phyloP scores from a whole-genome alignment of 1,140 invertebrate species.

The Venustaconcha ellipsiformis region DNA sequence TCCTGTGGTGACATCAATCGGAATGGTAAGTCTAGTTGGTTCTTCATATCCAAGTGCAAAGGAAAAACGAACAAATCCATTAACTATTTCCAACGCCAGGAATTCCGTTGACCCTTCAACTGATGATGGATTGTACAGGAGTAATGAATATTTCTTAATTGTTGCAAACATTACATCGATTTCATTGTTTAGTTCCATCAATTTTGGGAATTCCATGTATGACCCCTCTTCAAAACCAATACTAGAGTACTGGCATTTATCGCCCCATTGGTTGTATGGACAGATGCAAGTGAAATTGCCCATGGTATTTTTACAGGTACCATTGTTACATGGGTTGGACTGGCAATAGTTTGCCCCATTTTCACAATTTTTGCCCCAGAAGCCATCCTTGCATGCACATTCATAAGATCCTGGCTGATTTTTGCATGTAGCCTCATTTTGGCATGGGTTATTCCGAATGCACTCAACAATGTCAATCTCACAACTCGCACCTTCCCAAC shows the following conservation, averaged over 20 bases:
- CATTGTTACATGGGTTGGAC: conserved; percentile 66
- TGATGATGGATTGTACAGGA: conserved; percentile 90
- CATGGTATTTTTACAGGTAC: conserved; percentile 84
- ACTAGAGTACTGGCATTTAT: conserved; percentile 89
- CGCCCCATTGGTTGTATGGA: conserved; percentile 82
- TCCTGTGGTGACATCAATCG: conserved; percentile 82
- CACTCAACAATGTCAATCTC: conserved; percentile 96
- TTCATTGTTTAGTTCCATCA: conserved; percentile 90
- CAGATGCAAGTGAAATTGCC: conserved; percentile 78
- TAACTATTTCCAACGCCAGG: conserved; percentile 88
- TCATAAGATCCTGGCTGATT: conserved; percentile 73
- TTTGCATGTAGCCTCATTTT: conserved; percentile 65
- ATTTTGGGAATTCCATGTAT: conserved; percentile 86
- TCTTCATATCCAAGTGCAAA: conserved; percentile 82
- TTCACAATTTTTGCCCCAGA: conserved; percentile 83
- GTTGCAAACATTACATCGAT: conserved; percentile 86
- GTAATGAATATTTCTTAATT: conserved; percentile 84
- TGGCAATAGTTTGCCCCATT: conserved; percentile 45
- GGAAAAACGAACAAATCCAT: conserved; percentile 86
- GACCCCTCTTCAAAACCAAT: conserved; percentile 91
- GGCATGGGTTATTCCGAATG: conserved; percentile 70
- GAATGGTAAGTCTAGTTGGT: conserved; percentile 77
- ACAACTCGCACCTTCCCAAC: conserved; percentile 75
- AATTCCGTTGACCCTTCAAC: conserved; percentile 76
- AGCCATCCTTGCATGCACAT: conserved; percentile 90